Conservation (phyloP, 1,140 invertebrate species). For the Drosophila sp. region DNA sequence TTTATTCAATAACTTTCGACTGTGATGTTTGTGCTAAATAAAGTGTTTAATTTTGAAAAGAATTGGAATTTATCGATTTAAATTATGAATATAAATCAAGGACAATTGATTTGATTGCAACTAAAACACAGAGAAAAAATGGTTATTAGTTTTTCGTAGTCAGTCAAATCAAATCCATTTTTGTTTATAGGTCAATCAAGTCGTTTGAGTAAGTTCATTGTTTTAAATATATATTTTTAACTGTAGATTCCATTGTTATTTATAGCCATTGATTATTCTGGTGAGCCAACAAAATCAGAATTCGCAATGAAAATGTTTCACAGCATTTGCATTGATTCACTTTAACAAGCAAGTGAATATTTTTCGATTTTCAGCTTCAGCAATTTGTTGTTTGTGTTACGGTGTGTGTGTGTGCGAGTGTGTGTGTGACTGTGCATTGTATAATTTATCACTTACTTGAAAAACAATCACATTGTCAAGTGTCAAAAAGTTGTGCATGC, state of each 20-base stretch:
- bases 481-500: constrained; percentile 68
- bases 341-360: not conserved
- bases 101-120: too few species aligned
- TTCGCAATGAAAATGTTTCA: constrained; percentile 2
- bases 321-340: not conserved
- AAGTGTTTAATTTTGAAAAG: too few species aligned
- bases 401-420: constrained; percentile 10
- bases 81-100: too few species aligned
- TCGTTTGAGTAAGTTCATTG: too few species aligned
- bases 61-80: too few species aligned
- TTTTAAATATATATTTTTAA: too few species aligned
- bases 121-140: too few species aligned
- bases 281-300: not conserved
- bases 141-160: too few species aligned
- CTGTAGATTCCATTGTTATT: not conserved
- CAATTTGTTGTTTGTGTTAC: not conserved
- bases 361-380: constrained; percentile 2
- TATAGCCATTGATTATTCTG: not conserved
- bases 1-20: not conserved
- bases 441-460: constrained; percentile 78
- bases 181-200: not conserved
- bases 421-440: constrained; percentile 52
- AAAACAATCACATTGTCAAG: constrained; percentile 79
- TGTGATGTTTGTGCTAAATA: not conserved
- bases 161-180: too few species aligned